These are phyloP conservation scores for Argyrosomus japonicus DNA, from an alignment of 2,113 vertebrate genomes.

Conservation along the genomic window DNA sequence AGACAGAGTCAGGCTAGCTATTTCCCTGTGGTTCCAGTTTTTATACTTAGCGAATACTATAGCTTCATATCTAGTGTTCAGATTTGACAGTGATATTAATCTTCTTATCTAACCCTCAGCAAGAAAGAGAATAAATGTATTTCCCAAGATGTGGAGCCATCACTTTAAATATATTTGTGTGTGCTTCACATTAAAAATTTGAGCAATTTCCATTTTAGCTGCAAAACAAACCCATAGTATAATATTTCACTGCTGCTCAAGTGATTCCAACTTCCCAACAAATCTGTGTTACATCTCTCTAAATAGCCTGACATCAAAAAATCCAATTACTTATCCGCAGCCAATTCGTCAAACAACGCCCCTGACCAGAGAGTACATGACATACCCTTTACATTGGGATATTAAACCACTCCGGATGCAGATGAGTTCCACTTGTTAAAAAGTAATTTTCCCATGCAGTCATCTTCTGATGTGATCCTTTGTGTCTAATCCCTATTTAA, in stretches of 20 bases:
- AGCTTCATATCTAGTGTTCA: background rate
- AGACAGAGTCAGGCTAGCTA: background rate
- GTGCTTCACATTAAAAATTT: background rate
- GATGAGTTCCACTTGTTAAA: slow-evolving; percentile 53
- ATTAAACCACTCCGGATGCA: slow-evolving; percentile 42
- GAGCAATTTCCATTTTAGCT: background rate
- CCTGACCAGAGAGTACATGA: slow-evolving; percentile 17
- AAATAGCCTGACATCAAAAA: slow-evolving; percentile 48
- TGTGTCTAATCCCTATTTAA: slow-evolving; percentile 55
- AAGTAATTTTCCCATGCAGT: slow-evolving; percentile 42
- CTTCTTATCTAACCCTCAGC: background rate
- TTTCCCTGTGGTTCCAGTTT: background rate
- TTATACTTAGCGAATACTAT: background rate
- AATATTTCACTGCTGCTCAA: slow-evolving; percentile 6
- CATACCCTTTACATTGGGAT: slow-evolving; percentile 39
- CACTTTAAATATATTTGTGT: background rate
- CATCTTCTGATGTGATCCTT: slow-evolving; percentile 37
- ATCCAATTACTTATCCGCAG: slow-evolving; percentile 55
- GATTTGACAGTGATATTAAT: background rate
- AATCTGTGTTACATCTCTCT: slow-evolving; percentile 29
- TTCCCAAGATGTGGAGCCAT: background rate
- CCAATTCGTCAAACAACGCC: slow-evolving; percentile 52
- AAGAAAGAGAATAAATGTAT: background rate
- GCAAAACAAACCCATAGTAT: slow-evolving; percentile 37
- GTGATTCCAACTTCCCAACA: slow-evolving; percentile 25